Conservation (phyloP, 2,888 invertebrate species). For the Spialia ferax region DNA sequence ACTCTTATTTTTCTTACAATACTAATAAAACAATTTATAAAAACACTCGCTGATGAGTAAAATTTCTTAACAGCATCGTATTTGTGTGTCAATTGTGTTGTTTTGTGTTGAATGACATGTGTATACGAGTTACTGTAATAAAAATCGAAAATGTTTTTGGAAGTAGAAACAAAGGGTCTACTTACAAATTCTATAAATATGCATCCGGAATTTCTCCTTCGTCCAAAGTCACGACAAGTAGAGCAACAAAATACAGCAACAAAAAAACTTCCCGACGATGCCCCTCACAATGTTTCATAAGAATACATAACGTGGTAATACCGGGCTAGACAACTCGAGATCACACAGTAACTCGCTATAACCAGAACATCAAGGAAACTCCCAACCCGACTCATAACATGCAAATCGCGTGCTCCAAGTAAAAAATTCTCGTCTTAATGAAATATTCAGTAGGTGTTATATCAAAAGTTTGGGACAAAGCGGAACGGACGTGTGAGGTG, state of each 20-base stretch:
- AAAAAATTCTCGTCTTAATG: slow-evolving; percentile 74
- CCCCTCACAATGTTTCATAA: not conserved
- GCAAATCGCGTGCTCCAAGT: slow-evolving; percentile 66
- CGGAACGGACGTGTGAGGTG: slow-evolving; percentile 36
- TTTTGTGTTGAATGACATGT: too few species aligned
- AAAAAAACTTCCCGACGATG: not conserved
- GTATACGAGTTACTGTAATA: too few species aligned
- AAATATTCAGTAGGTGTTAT: slow-evolving; percentile 73
- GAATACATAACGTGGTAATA: not conserved
- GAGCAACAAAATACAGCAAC: not conserved
- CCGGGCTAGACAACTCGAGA: not conserved
- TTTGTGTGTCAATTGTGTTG: too few species aligned
- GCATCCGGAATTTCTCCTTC: too few species aligned
- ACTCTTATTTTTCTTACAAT: too few species aligned
- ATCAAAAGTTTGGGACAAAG: slow-evolving; percentile 61
- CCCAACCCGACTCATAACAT: slow-evolving; percentile 71
- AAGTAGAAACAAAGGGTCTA: too few species aligned
- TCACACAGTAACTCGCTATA: not conserved
- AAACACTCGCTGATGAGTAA: too few species aligned
- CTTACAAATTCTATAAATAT: too few species aligned
- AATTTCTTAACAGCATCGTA: too few species aligned
- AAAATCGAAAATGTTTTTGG: too few species aligned
- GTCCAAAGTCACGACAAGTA: too few species aligned
- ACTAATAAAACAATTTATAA: too few species aligned
- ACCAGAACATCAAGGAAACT: not conserved